Evolutionary conservation across 2,113 vertebrate genomes (phyloP).

Genomic region (Syngnathus typhle): DNA sequence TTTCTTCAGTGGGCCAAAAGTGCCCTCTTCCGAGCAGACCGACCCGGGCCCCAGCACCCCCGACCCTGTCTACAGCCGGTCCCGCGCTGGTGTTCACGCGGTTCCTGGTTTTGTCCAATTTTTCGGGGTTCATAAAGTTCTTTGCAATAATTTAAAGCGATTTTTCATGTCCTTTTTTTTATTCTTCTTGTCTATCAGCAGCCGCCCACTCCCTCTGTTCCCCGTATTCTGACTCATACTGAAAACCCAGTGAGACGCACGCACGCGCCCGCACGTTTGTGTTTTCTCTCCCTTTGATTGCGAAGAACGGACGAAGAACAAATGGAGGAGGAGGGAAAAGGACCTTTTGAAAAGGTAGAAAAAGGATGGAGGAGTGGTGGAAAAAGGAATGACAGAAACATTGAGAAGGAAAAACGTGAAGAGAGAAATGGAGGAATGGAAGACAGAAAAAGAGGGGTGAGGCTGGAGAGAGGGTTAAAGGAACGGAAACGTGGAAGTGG

Average conservation of each 20-base stretch:
- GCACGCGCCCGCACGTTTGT: conserved; percentile 59
- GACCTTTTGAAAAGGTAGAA: too few species aligned
- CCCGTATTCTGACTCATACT: conserved; percentile 71
- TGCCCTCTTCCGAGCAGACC: too few species aligned
- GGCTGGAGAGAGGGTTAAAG: too few species aligned
- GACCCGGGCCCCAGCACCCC: too few species aligned
- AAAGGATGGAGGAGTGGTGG: conserved; percentile 10
- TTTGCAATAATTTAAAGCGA: too few species aligned
- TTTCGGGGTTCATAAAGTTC: too few species aligned
- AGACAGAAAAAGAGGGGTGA: too few species aligned
- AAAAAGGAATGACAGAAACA: not conserved
- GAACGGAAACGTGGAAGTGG: too few species aligned
- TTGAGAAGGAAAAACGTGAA: not conserved
- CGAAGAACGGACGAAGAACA: conserved; percentile 24
- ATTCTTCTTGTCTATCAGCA: conserved; percentile 38
- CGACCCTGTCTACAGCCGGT: too few species aligned
- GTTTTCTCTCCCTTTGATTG: conserved; percentile 72
- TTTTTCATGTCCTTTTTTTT: conserved; percentile 46
- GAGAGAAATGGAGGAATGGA: not conserved
- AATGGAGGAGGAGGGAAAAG: conserved; percentile 8
- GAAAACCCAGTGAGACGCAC: conserved; percentile 62
- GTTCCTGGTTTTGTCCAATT: too few species aligned
- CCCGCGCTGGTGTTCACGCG: too few species aligned
- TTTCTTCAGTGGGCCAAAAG: too few species aligned
- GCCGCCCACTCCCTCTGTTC: conserved; percentile 51